phyloP scores from a whole-genome alignment of 2,888 invertebrate genomes.

The Loripinus fragilis region DNA sequence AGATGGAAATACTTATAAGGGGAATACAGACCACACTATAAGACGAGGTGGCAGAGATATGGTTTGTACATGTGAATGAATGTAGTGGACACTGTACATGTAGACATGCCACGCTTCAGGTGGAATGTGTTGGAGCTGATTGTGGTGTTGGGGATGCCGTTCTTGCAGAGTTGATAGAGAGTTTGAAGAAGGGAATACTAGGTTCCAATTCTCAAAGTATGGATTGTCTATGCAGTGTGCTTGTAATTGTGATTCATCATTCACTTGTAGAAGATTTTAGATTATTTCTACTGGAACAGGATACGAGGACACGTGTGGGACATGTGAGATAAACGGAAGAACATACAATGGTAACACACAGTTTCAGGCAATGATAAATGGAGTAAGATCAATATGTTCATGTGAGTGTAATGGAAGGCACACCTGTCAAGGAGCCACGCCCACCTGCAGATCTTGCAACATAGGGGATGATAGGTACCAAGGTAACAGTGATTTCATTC shows the following conservation, averaged over 20 bases:
- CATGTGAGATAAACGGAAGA: constrained; percentile 61
- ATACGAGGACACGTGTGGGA: constrained; percentile 49
- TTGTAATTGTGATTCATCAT: constrained; percentile 57
- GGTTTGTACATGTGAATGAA: constrained; percentile 65
- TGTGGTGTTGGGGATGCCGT: constrained; percentile 54
- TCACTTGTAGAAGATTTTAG: constrained; percentile 44
- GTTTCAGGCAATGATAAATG: constrained; percentile 60
- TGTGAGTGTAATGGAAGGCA: constrained; percentile 63
- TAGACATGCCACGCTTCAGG: constrained; percentile 44
- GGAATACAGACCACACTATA: constrained; percentile 58
- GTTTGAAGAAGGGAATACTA: constrained; percentile 46
- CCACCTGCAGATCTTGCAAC: constrained; percentile 55
- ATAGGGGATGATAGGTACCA: constrained; percentile 63
- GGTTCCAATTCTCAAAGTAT: constrained; percentile 50
- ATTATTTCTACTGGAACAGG: constrained; percentile 43
- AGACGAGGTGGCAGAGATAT: constrained; percentile 41
- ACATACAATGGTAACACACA: constrained; percentile 63
- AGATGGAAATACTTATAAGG: constrained; percentile 57
- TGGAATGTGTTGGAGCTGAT: constrained; percentile 45
- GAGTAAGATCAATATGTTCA: constrained; percentile 55
- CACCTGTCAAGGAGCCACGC: constrained; percentile 45
- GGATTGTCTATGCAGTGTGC: constrained; percentile 57
- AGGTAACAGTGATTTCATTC: constrained; percentile 66
- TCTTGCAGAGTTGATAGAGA: constrained; percentile 58
- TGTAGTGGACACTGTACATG: constrained; percentile 75